Base-by-base conservation (phyloP, 2,888 invertebrate genomes). In the Aproaerema taeniolella region DNA sequence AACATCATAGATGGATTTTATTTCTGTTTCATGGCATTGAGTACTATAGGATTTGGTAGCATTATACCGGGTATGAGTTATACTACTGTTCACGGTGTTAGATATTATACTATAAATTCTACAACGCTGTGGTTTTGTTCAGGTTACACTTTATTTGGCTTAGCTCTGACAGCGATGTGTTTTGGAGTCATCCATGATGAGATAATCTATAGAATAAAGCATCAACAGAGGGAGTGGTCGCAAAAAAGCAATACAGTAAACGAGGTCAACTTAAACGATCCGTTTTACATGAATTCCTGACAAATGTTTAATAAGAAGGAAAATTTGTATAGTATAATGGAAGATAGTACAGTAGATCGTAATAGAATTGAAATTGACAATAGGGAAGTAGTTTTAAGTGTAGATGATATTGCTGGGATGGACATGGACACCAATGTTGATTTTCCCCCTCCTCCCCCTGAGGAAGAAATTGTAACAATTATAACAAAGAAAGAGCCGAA, bases 1-100 rank as follows among this genome's bases (percentile, higher is more conserved):
- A 90, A 91, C 55, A 90, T 95, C 46, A 85, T 98, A 53, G 97
- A 97, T 68, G 95, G 95, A 47, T 91, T 96, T 62, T 98, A 95
- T 80, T 98, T 97, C 81, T 97, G 97, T 80, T 98, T 98, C 78
- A 97, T 97, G 92, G 95, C 96, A 53, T 88, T 97, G 64, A 96
- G 95, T 61, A 96, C 96, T 10, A 96, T 95, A 62, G 97, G 97
- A 20, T 96, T 96, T 55, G 95, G 95, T 45, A 95, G 95, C 66
- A 90, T 95, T 81, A 89, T 95, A 51, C 95, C 95, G 36, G 94
- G 94, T 17, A 89, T 89, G 67, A 85, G 72, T 43, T 85, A 81
- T 42, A 83, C 83, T 1, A 83, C 82, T 7, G 67, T 74, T 71
- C 89, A 75, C 68, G 89, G 60, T 69, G 87, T 73, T 53, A 85